These are phyloP conservation scores for Martes martes DNA, from an alignment of 2,113 vertebrate species.

Conservation along the genomic window DNA sequence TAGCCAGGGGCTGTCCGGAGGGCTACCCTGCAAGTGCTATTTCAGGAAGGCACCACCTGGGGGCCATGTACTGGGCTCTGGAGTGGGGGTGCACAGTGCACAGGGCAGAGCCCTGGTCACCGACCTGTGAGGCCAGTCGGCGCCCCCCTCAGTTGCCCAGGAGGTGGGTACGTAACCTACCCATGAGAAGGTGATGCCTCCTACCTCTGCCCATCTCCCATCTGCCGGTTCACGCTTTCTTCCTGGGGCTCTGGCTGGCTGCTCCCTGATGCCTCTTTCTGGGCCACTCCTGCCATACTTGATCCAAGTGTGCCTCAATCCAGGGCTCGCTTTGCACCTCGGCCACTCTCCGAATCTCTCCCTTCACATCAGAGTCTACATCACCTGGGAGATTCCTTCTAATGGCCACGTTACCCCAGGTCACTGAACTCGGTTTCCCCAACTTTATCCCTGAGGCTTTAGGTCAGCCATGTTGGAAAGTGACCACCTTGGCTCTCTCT, in stretches of 20 bases:
- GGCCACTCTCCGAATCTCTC: neutral
- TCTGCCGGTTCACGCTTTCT: neutral
- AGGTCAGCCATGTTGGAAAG: neutral
- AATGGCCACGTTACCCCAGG: neutral
- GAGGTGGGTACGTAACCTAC: neutral
- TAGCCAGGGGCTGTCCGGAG: neutral
- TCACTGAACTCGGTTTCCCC: neutral
- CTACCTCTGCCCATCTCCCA: neutral
- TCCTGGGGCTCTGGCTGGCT: neutral
- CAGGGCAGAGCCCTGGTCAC: too few relatives aligned
- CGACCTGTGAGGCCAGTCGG: accelerated
- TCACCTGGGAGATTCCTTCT: too few relatives aligned
- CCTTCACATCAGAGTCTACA: neutral
- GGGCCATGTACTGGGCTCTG: accelerated
- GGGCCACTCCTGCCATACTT: neutral
- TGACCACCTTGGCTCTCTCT: neutral
- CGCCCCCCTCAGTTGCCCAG: neutral
- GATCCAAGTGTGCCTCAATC: neutral
- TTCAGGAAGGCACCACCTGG: neutral
- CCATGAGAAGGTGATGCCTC: neutral
- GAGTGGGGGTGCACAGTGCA: neutral
- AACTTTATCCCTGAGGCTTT: neutral
- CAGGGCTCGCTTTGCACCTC: neutral
- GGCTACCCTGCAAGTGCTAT: neutral
- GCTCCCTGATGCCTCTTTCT: neutral